Conservation (phyloP, 2,113 vertebrate genomes). For the Ochotona curzoniae region DNA sequence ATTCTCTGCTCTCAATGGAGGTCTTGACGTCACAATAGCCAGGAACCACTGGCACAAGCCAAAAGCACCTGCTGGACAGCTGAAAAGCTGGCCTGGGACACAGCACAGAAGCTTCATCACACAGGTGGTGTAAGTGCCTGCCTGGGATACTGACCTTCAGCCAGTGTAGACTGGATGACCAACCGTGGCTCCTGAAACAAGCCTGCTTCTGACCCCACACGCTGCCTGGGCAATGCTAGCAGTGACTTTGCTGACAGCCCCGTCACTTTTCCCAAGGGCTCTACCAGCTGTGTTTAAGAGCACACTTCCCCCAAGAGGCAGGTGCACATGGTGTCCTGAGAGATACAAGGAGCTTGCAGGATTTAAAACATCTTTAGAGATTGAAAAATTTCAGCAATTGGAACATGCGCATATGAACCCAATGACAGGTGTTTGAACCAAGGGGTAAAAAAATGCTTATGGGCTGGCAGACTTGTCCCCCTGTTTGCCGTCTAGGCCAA, state of each 20-base stretch:
- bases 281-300: neutral
- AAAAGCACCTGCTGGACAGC: neutral
- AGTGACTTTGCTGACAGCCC: neutral
- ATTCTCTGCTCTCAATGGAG: conserved; percentile 64
- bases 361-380: neutral
- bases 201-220: neutral
- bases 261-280: neutral
- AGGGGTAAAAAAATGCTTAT: neutral
- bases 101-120: neutral
- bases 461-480: neutral
- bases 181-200: neutral
- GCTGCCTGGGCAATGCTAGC: neutral
- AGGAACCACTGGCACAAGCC: conserved; percentile 58
- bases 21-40: conserved; percentile 70
- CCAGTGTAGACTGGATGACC: neutral
- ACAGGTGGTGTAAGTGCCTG: neutral
- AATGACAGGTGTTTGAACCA: conserved; percentile 19
- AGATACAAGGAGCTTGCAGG: neutral
- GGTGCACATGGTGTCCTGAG: neutral
- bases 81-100: too few relatives aligned
- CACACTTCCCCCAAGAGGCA: neutral
- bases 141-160: neutral
- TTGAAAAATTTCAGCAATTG: conserved; percentile 38
- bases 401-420: neutral
- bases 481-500: neutral